A percentile compares a stretch with the other conserved stretches of the same genome.
Conservation (phyloP, 2,888 invertebrate genomes). For the Brachypterus glaber region DNA sequence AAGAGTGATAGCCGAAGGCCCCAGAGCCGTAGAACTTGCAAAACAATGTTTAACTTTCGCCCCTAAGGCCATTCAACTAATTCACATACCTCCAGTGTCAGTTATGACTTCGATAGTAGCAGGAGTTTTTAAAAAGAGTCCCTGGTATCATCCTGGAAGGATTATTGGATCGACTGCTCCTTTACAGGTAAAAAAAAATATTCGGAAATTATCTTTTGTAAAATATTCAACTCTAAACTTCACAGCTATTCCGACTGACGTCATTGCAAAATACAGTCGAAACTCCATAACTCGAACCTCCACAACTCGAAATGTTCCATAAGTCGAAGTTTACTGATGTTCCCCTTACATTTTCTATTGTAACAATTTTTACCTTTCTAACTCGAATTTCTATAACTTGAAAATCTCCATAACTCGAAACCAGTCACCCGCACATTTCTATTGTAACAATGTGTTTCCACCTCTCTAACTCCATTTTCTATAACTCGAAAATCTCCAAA, state of each 20-base stretch:
- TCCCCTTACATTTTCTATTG: too few species aligned
- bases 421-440: too few species aligned
- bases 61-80: constrained; percentile 46
- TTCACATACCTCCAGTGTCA: constrained; percentile 46
- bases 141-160: constrained; percentile 38
- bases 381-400: too few species aligned
- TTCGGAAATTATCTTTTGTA: neutral
- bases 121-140: constrained; percentile 27
- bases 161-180: constrained; percentile 35
- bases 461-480: too few species aligned
- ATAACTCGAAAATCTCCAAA: too few species aligned
- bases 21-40: constrained; percentile 32
- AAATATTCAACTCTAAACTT: neutral
- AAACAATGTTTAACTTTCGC: constrained; percentile 45
- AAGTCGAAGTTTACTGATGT: too few species aligned
- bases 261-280: too few species aligned
- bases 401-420: too few species aligned
- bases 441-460: too few species aligned
- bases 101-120: constrained; percentile 47
- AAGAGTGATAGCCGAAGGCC: constrained; percentile 29
- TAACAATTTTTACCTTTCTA: too few species aligned
- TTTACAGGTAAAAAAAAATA: constrained; percentile 27
- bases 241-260: neutral
- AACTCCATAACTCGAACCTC: too few species aligned
- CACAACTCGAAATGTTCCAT: too few species aligned